A percentile compares a stretch with the other conserved stretches of the same genome.
These are phyloP conservation scores for Alcis repandata DNA, from an alignment of 2,888 invertebrate genomes.

Conservation along the genomic window DNA sequence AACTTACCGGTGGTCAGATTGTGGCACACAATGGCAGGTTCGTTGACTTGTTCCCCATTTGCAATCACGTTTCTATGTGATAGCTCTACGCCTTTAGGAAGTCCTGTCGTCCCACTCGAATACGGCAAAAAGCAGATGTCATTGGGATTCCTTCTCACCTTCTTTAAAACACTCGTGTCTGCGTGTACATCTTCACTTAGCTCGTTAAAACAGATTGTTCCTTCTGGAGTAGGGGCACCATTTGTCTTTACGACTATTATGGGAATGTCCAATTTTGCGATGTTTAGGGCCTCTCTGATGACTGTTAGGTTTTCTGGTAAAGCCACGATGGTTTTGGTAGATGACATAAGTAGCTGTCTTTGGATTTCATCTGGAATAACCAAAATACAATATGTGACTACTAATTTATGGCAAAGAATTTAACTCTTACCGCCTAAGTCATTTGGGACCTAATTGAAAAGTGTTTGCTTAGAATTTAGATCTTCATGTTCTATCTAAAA, in stretches of 20 bases:
- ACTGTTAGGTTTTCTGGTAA: conserved; percentile 80
- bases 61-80: conserved; percentile 87
- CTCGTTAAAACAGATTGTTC: conserved; percentile 88
- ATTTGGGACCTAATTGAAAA: too few species aligned
- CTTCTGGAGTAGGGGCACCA: conserved; percentile 72
- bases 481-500: neutral
- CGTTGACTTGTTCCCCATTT: conserved; percentile 79
- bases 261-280: conserved; percentile 82
- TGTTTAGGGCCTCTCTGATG: conserved; percentile 79
- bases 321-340: conserved; percentile 88
- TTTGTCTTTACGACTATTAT: conserved; percentile 82
- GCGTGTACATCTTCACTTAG: conserved; percentile 85
- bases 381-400: conserved; percentile 15
- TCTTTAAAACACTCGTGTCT: conserved; percentile 83
- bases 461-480: too few species aligned
- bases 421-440: too few species aligned
- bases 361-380: conserved; percentile 89
- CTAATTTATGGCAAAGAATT: too few species aligned
- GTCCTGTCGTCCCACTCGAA: conserved; percentile 95
- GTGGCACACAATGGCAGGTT: conserved; percentile 61
- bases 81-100: conserved; percentile 92
- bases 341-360: conserved; percentile 88
- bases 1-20: conserved; percentile 75
- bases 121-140: conserved; percentile 92
- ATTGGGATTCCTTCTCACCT: conserved; percentile 75